phyloP scores from a whole-genome alignment of 2,113 vertebrate species.

The Lepus timidus region DNA sequence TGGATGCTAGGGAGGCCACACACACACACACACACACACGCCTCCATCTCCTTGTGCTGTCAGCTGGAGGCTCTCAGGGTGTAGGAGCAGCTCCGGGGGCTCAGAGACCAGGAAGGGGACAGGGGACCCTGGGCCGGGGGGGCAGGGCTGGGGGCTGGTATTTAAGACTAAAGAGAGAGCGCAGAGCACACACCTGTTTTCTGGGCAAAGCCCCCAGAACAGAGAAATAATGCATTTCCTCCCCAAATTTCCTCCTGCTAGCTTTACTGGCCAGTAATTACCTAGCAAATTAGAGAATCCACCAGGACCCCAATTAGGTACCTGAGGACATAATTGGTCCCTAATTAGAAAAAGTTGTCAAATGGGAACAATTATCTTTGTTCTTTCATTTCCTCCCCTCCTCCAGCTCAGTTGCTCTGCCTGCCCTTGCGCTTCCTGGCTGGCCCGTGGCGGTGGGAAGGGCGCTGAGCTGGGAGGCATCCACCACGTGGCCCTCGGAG shows the following conservation, averaged over 20 bases:
- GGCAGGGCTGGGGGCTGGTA: fast-evolving
- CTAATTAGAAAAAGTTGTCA: conserved; percentile 91
- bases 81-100: neutral
- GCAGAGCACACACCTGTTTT: neutral
- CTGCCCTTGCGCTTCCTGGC: neutral
- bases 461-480: no score
- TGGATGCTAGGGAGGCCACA: neutral
- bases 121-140: neutral
- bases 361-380: conserved; percentile 84
- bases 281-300: conserved; percentile 87
- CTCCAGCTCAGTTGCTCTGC: conserved; percentile 59
- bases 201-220: conserved; percentile 49
- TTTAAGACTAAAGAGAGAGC: neutral
- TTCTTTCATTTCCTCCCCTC: conserved; percentile 67
- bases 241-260: conserved; percentile 85
- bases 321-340: conserved; percentile 89
- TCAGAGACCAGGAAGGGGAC: neutral
- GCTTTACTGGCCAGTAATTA: conserved; percentile 89
- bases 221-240: conserved; percentile 84
- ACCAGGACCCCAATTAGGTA: conserved; percentile 88
- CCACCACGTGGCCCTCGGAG: neutral
- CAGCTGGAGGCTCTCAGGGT: neutral
- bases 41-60: neutral
- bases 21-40: no score
- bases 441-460: fast-evolving